These are phyloP conservation scores for Ceratosolen fusciceps DNA, from an alignment of 1,140 invertebrate species.

Conservation along the genomic window DNA sequence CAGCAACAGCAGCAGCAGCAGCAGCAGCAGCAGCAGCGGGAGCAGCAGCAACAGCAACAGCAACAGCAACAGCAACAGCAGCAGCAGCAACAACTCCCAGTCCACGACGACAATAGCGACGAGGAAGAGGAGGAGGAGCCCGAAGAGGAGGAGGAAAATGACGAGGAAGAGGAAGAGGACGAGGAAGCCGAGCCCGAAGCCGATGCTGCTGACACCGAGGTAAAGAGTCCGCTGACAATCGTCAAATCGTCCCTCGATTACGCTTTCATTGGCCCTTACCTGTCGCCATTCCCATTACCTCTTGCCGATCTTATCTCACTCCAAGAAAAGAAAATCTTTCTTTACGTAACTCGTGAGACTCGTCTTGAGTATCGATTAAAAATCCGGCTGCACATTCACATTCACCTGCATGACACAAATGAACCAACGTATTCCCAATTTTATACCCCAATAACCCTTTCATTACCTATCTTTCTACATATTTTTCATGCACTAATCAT, in stretches of 20 bases:
- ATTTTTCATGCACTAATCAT: background rate
- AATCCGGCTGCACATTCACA: too few species aligned
- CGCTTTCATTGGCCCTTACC: background rate
- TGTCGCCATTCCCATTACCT: background rate
- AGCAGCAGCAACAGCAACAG: too few species aligned
- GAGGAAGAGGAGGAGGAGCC: conserved; percentile 46
- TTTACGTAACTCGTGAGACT: background rate
- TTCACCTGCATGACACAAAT: too few species aligned
- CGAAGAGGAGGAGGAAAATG: conserved; percentile 45
- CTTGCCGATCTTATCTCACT: background rate
- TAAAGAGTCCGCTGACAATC: background rate
- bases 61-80: background rate
- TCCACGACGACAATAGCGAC: conserved; percentile 34
- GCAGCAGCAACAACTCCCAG: background rate
- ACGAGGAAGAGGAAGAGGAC: conserved; percentile 48
- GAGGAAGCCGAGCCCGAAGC: conserved; percentile 43
- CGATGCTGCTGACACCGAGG: conserved; percentile 29
- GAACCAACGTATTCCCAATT: too few species aligned
- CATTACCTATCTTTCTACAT: too few species aligned
- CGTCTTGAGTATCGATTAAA: background rate
- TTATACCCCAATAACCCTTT: background rate
- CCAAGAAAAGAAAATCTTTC: background rate
- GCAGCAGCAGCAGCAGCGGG: background rate
- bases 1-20: too few species aligned
- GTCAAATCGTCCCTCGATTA: too few species aligned